Evolutionary conservation across 2,888 invertebrate genomes (phyloP).

Genomic region (Drosophila melanocephala): DNA sequence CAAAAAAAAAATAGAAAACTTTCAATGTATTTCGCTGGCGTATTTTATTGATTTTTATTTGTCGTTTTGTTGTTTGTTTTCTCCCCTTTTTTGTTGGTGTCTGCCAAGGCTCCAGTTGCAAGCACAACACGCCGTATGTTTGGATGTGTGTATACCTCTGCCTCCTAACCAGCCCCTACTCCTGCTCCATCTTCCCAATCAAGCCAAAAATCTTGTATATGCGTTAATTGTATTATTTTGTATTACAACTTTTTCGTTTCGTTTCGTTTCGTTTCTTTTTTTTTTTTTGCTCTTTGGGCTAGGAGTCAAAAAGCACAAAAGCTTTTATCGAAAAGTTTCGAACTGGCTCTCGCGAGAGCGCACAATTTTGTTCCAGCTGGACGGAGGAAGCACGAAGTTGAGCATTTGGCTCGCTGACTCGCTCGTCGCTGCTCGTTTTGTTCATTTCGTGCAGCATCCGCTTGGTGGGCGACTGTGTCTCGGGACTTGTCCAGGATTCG

Average conservation of each 20-base stretch:
- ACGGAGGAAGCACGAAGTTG: conserved; percentile 29
- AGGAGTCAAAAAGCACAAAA: conserved; percentile 54
- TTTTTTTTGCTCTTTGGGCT: conserved; percentile 5
- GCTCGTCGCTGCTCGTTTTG: not conserved
- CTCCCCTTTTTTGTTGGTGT: conserved; percentile 13
- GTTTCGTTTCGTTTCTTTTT: too few species aligned
- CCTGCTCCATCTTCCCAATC: conserved; percentile 19
- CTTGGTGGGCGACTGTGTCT: conserved; percentile 41
- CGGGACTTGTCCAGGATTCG: conserved; percentile 28
- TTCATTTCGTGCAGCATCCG: conserved; percentile 65
- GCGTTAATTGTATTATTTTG: conserved; percentile 59
- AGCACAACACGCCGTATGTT: conserved; percentile 17
- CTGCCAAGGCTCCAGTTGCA: conserved; percentile 45
- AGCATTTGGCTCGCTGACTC: conserved; percentile 8
- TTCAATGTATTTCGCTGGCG: conserved; percentile 35
- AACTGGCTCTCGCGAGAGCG: conserved; percentile 26
- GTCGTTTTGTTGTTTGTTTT: conserved; percentile 22
- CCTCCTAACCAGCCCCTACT: not conserved
- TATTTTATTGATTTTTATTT: conserved; percentile 53
- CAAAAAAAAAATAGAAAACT: conserved; percentile 5
- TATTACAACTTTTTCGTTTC: conserved; percentile 47
- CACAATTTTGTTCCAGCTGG: conserved; percentile 22
- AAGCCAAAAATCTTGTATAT: conserved; percentile 49
- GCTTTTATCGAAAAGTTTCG: conserved; percentile 40
- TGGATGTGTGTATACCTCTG: not conserved